These are phyloP conservation scores for Drosophila sturtevanti DNA, from an alignment of 1,140 invertebrate genomes.

Conservation along the genomic window DNA sequence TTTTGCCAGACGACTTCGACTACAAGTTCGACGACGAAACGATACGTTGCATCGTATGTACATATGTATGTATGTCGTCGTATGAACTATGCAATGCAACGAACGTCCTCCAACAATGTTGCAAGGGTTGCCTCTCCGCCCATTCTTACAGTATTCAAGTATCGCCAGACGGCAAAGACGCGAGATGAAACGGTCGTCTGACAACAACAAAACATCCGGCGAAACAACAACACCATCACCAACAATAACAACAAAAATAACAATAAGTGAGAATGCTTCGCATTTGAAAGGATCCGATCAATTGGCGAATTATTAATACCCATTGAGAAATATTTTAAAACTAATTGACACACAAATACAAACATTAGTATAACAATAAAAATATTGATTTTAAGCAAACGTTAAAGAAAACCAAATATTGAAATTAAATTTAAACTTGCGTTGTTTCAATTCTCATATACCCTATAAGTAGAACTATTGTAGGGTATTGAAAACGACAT, in stretches of 20 bases:
- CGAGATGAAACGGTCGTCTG: constrained; percentile 59
- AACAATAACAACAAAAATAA: constrained; percentile 33
- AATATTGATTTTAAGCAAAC: too few species aligned
- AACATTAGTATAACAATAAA: too few species aligned
- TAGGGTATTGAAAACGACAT: constrained; percentile 20
- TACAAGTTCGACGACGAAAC: neutral
- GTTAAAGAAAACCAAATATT: too few species aligned
- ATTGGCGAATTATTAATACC: too few species aligned
- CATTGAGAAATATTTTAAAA: neutral
- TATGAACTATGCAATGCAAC: neutral
- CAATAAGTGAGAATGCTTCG: constrained; percentile 20
- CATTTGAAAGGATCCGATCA: neutral
- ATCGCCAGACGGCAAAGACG: constrained; percentile 27
- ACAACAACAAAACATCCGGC: constrained; percentile 75
- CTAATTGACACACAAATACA: too few species aligned
- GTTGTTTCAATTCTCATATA: neutral
- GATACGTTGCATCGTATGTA: neutral
- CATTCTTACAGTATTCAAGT: constrained; percentile 17
- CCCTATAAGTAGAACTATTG: neutral
- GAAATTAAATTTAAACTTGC: too few species aligned
- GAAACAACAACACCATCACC: constrained; percentile 28
- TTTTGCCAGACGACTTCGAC: constrained; percentile 40
- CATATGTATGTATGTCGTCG: neutral
- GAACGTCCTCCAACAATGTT: constrained; percentile 48
- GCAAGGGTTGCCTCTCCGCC: constrained; percentile 44